Evolutionary conservation across 2,113 vertebrate species (phyloP), one percentile per base, ranked within the genome.

Genomic region (Ceratotherium simum): DNA sequence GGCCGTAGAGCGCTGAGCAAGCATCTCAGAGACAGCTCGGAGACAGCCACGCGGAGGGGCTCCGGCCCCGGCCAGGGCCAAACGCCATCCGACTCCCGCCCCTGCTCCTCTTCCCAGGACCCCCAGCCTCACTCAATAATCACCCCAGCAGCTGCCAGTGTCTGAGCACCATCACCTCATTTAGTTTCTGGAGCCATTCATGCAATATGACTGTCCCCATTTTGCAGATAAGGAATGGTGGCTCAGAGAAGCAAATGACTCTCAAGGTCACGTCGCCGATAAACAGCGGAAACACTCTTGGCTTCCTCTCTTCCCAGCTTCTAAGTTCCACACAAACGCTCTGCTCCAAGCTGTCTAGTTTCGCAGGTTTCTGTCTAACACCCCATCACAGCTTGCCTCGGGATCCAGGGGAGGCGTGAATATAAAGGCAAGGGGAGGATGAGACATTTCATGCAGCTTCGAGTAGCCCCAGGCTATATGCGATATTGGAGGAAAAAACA

Each of bases 401-500:
- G 12, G 23, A 42, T 11, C 56, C 70, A 39, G 33, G 73, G 31
- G 5, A 86, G 48, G 9, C 0, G 6, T 2, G 73, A 46, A 2
- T 7, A 3, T 6, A 51, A 72, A 64, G 33, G 17, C 27, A 31
- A 46, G 54, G 64, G n/a, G 46, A 8, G 4, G 9, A 7, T 0
- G 5, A 51, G 83, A 20, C 11, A 51, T 69, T 42, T 11, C 85
- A 16, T 0, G 3, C 91, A 33, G 67, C 62, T 18, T 25, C 4
- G 2, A 14, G 58, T 0, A 65, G 83, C 67, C 27, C 58, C 14
- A 2, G 51, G 60, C 3, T 27, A 62, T n/a, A 16, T 0, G 0
- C 73, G 42, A 78, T 18, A 27, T 39, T 56, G n/a, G 80, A 91
- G 27, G 27, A 95, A 62, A 67, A 46, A 14, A 48, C 29, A 29